phyloP scores from a whole-genome alignment of 2,797 vertebrate species.

The Silurus aristotelis region DNA sequence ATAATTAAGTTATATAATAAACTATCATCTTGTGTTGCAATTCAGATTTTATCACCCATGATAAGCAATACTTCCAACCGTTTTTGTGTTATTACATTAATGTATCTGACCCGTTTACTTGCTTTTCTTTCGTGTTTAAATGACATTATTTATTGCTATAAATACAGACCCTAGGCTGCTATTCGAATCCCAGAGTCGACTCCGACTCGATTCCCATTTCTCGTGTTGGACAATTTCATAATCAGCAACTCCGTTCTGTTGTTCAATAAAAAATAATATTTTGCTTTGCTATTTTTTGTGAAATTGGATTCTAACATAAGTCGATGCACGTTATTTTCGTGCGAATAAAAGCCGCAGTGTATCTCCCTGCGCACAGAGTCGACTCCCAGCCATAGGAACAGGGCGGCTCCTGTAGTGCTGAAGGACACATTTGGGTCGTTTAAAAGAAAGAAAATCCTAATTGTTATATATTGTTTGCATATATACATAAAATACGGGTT shows the following conservation, averaged over 20 bases:
- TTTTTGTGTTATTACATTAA: neutral
- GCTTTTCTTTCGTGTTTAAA: neutral
- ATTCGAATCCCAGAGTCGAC: neutral
- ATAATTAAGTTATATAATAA: neutral
- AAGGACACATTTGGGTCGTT: neutral
- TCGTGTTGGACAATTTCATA: neutral
- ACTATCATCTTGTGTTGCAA: too few species aligned
- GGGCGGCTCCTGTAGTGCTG: slow-evolving; percentile 12
- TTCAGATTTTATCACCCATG: neutral
- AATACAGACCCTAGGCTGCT: neutral
- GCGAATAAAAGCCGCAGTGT: neutral
- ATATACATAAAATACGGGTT: neutral
- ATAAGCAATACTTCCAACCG: neutral
- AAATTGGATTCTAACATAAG: neutral
- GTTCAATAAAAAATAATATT: neutral
- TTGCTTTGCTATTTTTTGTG: neutral
- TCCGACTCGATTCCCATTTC: neutral
- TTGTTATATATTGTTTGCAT: neutral
- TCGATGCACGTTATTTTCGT: neutral
- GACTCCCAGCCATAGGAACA: neutral
- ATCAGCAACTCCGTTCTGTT: neutral
- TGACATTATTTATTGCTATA: too few species aligned
- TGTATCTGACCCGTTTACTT: neutral
- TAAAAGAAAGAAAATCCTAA: neutral
- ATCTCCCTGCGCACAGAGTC: neutral